Percentiles rank a stretch among this genome's conserved stretches.
These are phyloP conservation scores for Caenorhabditis macrosperma DNA, from an alignment of 2,888 invertebrate genomes.

Conservation along the genomic window DNA sequence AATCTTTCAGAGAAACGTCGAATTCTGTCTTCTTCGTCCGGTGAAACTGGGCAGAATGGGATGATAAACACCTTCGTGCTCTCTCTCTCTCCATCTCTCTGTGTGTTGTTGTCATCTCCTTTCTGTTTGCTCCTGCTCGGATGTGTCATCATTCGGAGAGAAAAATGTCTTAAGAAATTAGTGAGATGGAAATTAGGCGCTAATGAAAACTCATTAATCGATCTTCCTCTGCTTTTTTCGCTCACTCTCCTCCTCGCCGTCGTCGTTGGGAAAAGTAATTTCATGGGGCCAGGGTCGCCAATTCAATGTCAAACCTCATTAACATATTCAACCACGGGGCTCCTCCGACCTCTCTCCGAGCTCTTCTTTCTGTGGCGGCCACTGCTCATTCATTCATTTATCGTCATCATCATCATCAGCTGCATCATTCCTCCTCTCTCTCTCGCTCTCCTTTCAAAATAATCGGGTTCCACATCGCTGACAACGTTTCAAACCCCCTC, in stretches of 20 bases:
- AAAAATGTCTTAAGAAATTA: slow-evolving; percentile 38
- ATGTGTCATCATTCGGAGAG: slow-evolving; percentile 6
- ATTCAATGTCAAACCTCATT: slow-evolving; percentile 56
- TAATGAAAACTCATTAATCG: slow-evolving; percentile 53
- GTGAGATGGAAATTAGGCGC: slow-evolving; percentile 7
- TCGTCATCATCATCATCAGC: slow-evolving; percentile 41
- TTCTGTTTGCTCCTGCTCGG: background rate
- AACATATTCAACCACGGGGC: slow-evolving; percentile 54
- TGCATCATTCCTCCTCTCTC: slow-evolving; percentile 22
- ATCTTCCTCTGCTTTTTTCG: slow-evolving; percentile 19
- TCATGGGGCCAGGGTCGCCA: slow-evolving; percentile 11
- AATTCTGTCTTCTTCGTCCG: slow-evolving; percentile 49
- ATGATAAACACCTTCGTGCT: background rate
- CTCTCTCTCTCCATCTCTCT: background rate
- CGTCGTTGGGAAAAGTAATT: slow-evolving; percentile 14
- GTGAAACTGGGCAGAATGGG: background rate
- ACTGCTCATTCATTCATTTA: slow-evolving; percentile 36
- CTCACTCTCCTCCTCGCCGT: background rate
- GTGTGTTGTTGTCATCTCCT: background rate
- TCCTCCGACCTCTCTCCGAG: slow-evolving; percentile 5
- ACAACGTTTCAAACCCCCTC: slow-evolving; percentile 34
- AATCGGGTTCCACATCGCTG: slow-evolving; percentile 52
- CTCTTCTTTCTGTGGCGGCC: slow-evolving; percentile 44
- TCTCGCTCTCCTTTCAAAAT: slow-evolving; percentile 17
- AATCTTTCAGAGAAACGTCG: slow-evolving; percentile 33